phyloP scores from a whole-genome alignment of 2,888 invertebrate species.

The Ormyrus pomaceus region DNA sequence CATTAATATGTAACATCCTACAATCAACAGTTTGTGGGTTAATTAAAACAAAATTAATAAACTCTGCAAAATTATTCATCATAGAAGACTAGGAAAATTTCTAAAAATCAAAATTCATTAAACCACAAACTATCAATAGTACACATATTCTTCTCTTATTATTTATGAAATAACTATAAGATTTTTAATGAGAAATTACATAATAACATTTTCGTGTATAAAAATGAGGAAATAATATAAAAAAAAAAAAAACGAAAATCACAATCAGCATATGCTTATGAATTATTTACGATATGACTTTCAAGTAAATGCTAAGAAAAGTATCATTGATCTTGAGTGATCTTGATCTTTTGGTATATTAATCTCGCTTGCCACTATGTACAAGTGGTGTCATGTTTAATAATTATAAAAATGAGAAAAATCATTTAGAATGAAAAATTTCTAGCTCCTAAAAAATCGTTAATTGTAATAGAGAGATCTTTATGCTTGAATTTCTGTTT shows the following conservation, averaged over 20 bases:
- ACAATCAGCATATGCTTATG: constrained; percentile 50
- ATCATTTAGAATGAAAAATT: background rate
- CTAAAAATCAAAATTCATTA: constrained; percentile 36
- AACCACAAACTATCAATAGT: constrained; percentile 56
- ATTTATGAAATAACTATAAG: constrained; percentile 43
- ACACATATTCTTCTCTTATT: constrained; percentile 41
- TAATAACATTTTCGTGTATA: constrained; percentile 52
- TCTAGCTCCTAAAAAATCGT: constrained; percentile 17
- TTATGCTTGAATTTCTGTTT: background rate
- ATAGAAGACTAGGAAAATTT: constrained; percentile 52
- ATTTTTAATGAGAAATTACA: constrained; percentile 42
- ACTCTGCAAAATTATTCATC: constrained; percentile 40
- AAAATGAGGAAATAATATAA: constrained; percentile 51
- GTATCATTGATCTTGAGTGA: constrained; percentile 37
- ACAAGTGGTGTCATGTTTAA: constrained; percentile 38
- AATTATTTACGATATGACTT: constrained; percentile 45
- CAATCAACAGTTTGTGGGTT: constrained; percentile 52
- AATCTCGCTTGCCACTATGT: constrained; percentile 47
- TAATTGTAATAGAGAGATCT: background rate
- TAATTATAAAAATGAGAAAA: background rate
- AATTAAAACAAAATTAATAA: constrained; percentile 31
- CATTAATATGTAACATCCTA: constrained; percentile 42
- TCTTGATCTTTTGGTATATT: constrained; percentile 54
- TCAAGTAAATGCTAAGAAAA: constrained; percentile 52
- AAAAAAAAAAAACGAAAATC: constrained; percentile 54